Evolutionary conservation across 2,113 vertebrate genomes (phyloP).

Genomic region (Laterallus jamaicensis): DNA sequence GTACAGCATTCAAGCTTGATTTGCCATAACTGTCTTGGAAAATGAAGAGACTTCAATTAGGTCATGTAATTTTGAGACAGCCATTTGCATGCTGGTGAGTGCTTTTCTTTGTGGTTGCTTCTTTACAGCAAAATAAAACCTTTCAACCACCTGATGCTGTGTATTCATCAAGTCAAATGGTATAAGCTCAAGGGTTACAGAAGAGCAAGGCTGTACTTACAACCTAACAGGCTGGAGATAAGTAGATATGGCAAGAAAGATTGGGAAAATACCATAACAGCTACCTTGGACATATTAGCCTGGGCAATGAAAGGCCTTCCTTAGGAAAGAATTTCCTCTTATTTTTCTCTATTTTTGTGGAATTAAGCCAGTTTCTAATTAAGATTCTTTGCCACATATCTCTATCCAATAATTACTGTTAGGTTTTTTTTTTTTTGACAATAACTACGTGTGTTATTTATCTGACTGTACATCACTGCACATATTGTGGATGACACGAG

Average conservation of each 20-base stretch:
- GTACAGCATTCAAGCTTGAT: background rate
- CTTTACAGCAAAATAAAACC: slow-evolving; percentile 26
- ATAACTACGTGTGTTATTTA: background rate
- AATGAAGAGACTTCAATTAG: background rate
- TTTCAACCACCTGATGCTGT: background rate
- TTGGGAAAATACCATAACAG: background rate
- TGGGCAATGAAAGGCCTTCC: background rate
- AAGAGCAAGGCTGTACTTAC: background rate
- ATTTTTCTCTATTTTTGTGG: background rate
- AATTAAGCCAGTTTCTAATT: background rate
- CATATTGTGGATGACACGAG: background rate
- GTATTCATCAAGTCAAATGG: background rate
- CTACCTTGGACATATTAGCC: background rate
- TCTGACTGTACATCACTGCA: background rate
- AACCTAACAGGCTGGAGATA: background rate
- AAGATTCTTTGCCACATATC: background rate
- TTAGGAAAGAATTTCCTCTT: background rate
- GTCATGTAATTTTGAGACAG: background rate
- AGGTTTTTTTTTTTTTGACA: background rate
- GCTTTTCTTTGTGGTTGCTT: background rate
- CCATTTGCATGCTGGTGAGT: background rate
- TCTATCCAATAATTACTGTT: background rate
- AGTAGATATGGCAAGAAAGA: background rate
- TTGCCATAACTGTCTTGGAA: background rate
- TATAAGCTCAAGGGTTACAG: background rate